A percentile compares a stretch with the other conserved stretches of the same genome.
phyloP scores from a whole-genome alignment of 2,113 vertebrate species.

The Alethe diademata region DNA sequence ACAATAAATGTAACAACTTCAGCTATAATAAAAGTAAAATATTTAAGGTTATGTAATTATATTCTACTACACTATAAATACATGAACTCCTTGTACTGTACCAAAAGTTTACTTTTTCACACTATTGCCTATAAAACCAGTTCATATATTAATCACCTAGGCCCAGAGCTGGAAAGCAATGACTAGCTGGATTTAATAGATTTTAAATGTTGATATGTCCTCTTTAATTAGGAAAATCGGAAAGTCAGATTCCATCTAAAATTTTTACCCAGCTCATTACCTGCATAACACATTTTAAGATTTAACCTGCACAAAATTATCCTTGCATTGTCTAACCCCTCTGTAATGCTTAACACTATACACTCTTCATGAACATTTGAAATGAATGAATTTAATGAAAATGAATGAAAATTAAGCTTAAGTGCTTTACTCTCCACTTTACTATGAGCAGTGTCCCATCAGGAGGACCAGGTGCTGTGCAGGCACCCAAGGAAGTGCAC shows the following conservation, averaged over 20 bases:
- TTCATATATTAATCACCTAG: background rate
- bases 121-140: background rate
- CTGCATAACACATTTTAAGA: background rate
- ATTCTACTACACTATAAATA: background rate
- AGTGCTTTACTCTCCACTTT: background rate
- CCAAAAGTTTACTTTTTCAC: constrained; percentile 18
- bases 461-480: background rate
- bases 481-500: background rate
- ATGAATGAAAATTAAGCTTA: background rate
- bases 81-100: background rate
- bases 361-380: background rate
- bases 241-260: background rate
- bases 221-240: background rate
- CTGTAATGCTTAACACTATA: background rate
- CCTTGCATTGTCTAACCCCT: background rate
- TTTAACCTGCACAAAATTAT: background rate
- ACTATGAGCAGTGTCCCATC: background rate
- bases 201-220: background rate
- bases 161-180: background rate
- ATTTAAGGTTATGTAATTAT: background rate
- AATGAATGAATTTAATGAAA: background rate
- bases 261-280: background rate
- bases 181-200: background rate
- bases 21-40: background rate
- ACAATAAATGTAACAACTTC: background rate